Conservation (phyloP, 2,888 invertebrate species). For the Perizoma flavofasciatum region DNA sequence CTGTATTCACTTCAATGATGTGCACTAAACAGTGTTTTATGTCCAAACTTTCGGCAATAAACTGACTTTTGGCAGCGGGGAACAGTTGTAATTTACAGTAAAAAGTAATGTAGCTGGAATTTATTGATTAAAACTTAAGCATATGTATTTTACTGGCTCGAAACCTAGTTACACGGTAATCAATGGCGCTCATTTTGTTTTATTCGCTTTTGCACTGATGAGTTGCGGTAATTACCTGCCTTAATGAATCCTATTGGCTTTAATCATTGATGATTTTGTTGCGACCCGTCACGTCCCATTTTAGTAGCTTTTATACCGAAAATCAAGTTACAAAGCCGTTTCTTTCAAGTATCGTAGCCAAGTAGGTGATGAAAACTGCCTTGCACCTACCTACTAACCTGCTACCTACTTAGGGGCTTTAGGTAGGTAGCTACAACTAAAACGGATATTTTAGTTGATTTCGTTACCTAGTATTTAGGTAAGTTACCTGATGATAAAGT, state of each 20-base stretch:
- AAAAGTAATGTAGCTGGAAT: conserved; percentile 21
- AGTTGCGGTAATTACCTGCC: conserved; percentile 17
- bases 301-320: conserved; percentile 4
- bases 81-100: conserved; percentile 38
- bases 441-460: too few species aligned
- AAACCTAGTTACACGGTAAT: conserved; percentile 13
- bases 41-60: conserved; percentile 39
- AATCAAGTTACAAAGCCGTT: neutral
- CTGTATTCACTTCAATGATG: conserved; percentile 49
- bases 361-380: too few species aligned
- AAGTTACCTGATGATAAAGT: too few species aligned
- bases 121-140: conserved; percentile 25
- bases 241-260: neutral
- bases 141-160: conserved; percentile 18
- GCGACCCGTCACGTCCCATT: neutral
- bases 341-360: too few species aligned
- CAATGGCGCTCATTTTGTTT: conserved; percentile 24
- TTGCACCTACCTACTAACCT: too few species aligned
- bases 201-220: conserved; percentile 17
- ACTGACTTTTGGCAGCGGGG: conserved; percentile 38
- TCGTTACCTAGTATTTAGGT: too few species aligned
- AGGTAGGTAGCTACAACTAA: too few species aligned
- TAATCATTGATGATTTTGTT: conserved; percentile 13
- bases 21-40: conserved; percentile 47
- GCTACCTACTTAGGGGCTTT: too few species aligned